Conservation (phyloP, 2,113 vertebrate species). For the Dromaius novaehollandiae region DNA sequence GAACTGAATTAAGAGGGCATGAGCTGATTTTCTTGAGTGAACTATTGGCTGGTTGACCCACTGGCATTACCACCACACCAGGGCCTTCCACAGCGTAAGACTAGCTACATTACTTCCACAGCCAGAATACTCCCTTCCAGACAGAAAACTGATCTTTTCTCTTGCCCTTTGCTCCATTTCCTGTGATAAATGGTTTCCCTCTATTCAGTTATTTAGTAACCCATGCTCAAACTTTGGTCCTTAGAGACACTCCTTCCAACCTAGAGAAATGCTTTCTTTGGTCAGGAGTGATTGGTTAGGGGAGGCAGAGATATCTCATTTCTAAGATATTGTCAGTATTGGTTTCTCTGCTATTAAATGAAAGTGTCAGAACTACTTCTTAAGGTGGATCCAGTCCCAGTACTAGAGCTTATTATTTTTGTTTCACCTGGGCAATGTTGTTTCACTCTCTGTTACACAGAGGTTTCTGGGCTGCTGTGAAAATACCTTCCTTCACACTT, state of each 20-base stretch:
- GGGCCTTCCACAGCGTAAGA: not conserved
- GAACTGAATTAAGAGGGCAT: not conserved
- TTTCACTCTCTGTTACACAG: not conserved
- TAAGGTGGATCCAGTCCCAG: not conserved
- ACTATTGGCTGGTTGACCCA: not conserved
- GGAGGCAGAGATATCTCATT: not conserved
- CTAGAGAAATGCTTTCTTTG: slow-evolving; percentile 7
- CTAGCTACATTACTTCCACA: not conserved
- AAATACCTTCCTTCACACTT: not conserved
- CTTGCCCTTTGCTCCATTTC: not conserved
- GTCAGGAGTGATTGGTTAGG: not conserved
- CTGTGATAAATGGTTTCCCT: not conserved
- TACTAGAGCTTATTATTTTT: not conserved
- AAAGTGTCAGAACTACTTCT: not conserved
- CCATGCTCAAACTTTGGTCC: not conserved
- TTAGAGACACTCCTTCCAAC: not conserved
- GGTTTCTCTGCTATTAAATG: not conserved
- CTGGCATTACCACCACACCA: not conserved
- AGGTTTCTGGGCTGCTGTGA: not conserved
- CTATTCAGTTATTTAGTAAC: slow-evolving; percentile 39
- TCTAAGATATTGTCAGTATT: not conserved
- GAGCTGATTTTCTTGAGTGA: slow-evolving; percentile 15
- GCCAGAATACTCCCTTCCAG: not conserved
- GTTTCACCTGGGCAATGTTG: not conserved
- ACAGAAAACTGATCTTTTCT: slow-evolving; percentile 15